Conservation (phyloP, 2,888 invertebrate species). For the Mesorhabditis spiculigera region DNA sequence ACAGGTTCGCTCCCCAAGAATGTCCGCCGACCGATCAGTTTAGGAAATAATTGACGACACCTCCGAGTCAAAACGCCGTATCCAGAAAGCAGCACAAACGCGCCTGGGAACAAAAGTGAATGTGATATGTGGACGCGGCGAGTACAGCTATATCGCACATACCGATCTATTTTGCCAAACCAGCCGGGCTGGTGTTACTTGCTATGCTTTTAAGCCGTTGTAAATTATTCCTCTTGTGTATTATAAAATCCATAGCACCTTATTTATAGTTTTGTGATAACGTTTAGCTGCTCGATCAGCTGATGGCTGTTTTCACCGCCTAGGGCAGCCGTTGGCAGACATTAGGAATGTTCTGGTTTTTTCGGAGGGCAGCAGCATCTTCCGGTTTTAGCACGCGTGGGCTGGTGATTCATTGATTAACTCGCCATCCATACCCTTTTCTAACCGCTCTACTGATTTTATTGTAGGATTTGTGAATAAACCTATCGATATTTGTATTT, state of each 20-base stretch:
- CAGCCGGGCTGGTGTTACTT: conserved; percentile 40
- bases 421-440: too few species aligned
- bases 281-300: too few species aligned
- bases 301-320: too few species aligned
- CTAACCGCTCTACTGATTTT: too few species aligned
- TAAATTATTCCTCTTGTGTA: conserved; percentile 13
- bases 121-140: conserved; percentile 51
- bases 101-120: conserved; percentile 26
- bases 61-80: conserved; percentile 48
- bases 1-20: conserved; percentile 25
- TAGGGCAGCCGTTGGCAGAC: too few species aligned
- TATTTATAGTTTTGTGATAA: too few species aligned
- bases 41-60: conserved; percentile 37
- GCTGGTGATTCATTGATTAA: too few species aligned
- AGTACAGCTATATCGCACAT: conserved; percentile 55
- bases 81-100: conserved; percentile 46
- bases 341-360: too few species aligned
- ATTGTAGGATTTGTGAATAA: too few species aligned
- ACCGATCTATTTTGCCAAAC: conserved; percentile 53
- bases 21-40: conserved; percentile 22
- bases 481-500: too few species aligned
- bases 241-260: neutral
- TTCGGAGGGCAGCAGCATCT: too few species aligned
- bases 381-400: too few species aligned
- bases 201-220: conserved; percentile 51